Percentiles rank a stretch among this genome's conserved stretches.
These are phyloP conservation scores for Leptarthrus brevirostris DNA, from an alignment of 2,888 invertebrate species.

Conservation along the genomic window DNA sequence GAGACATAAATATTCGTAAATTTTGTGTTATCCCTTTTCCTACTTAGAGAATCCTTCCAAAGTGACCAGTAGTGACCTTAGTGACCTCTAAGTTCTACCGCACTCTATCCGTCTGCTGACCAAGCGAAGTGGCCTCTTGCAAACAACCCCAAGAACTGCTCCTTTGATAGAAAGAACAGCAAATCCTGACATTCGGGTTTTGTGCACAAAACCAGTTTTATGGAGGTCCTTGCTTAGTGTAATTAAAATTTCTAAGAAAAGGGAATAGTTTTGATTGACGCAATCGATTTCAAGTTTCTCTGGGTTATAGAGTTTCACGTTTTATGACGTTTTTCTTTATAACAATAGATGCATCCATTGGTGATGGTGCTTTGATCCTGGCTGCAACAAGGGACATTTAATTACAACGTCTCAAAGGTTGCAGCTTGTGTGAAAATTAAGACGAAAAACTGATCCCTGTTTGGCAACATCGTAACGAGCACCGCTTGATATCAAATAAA, in stretches of 20 bases:
- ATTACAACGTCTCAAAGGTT: not conserved
- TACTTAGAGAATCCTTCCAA: not conserved
- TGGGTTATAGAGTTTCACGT: conserved; percentile 5
- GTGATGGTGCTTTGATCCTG: conserved; percentile 4
- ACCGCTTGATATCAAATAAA: conserved; percentile 28
- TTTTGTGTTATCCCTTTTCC: conserved; percentile 30
- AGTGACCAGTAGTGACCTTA: conserved; percentile 45
- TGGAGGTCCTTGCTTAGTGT: conserved; percentile 18
- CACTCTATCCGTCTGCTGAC: not conserved
- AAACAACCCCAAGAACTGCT: conserved; percentile 24
- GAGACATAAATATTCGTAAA: conserved; percentile 42
- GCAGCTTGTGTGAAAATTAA: conserved; percentile 36
- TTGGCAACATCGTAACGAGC: conserved; percentile 41
- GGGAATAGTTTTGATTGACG: conserved; percentile 27
- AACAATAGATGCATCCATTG: not conserved
- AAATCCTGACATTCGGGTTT: conserved; percentile 32
- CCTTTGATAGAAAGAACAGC: not conserved
- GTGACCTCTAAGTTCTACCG: conserved; percentile 31
- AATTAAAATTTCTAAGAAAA: conserved; percentile 35
- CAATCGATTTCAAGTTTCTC: not conserved
- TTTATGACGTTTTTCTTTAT: conserved; percentile 11
- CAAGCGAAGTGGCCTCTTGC: not conserved
- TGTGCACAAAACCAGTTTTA: conserved; percentile 22
- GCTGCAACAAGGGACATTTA: not conserved
- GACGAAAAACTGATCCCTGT: conserved; percentile 23